These are phyloP conservation scores for Pogonocichla stellata DNA, from an alignment of 2,113 vertebrate genomes.

Conservation along the genomic window DNA sequence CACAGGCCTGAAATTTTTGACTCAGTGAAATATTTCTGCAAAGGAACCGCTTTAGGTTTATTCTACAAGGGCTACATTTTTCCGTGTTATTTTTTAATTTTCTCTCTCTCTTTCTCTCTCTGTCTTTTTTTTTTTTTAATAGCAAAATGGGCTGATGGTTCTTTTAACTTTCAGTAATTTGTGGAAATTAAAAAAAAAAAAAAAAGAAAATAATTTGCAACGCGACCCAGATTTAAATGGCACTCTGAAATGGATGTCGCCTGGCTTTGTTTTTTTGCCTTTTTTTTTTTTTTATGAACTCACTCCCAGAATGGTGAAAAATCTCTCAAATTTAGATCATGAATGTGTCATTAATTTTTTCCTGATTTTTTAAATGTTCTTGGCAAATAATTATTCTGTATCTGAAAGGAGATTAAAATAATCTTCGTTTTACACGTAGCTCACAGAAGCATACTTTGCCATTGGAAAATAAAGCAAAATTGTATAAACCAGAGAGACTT, in stretches of 20 bases:
- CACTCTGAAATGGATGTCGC: conserved; percentile 11
- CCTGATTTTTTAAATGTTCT: neutral
- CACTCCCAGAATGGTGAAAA: neutral
- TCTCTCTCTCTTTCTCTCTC: neutral
- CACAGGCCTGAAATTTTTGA: neutral
- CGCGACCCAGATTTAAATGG: conserved; percentile 38
- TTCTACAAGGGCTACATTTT: neutral
- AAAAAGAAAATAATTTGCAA: neutral
- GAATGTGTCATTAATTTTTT: conserved; percentile 20
- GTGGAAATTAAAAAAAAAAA: conserved; percentile 28
- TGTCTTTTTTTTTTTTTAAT: neutral
- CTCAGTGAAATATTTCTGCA: neutral
- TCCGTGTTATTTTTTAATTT: neutral
- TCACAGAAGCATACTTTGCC: neutral
- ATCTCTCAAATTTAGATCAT: conserved; percentile 15
- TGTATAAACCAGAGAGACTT: neutral
- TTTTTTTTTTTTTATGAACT: neutral
- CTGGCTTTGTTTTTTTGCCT: neutral
- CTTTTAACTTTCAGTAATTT: conserved; percentile 35
- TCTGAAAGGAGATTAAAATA: neutral
- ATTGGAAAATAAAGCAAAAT: neutral
- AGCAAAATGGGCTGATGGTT: neutral
- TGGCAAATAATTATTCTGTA: neutral
- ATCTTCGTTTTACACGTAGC: neutral
- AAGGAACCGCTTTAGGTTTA: neutral